Evolutionary conservation across 2,113 vertebrate genomes (phyloP), one percentile per base, ranked within the genome.

Genomic region (Brachypodius melanocephalos): DNA sequence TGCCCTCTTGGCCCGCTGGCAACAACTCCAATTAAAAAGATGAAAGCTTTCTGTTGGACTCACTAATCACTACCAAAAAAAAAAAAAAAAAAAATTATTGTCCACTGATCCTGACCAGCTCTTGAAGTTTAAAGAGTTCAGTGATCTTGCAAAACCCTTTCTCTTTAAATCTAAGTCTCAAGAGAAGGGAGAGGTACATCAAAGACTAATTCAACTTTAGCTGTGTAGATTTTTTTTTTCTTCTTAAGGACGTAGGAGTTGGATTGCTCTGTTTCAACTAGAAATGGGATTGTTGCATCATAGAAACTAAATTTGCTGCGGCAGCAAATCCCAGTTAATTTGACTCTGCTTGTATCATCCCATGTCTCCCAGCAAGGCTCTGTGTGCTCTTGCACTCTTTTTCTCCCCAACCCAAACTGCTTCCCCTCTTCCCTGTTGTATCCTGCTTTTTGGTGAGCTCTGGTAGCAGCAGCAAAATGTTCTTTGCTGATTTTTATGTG

Each of bases 161-260:
- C 92, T 89, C 91, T 94, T 95, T 96, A 95, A 94, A 96, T 94
- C 96, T 90, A 79, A 73, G 89, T 95, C 89, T 93, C 88, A 76
- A 46, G 75, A 95, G 89, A 88, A 96, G 95, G 97, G 97, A 97
- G 96, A 96, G 96, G 97, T 93, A 95, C 96, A 96, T 97, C 96
- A 97, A 97, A 97, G 97, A 45, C 90, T 77, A 93, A 93, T 86
- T 96, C 95, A 77, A 66, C 92, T 91, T 95, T 42, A 79, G 92
- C 95, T 94, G 94, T 0, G 36, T 85, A 49, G 83, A 93, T 85
- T 42, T 79, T 89, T 46, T 87, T 94, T 88, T 93, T 36, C 83
- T 81, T 65, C 38, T 38, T 85, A n/a, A 61, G 74, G 85, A 93
- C 94, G 96, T 97, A 96, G 97, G 96, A 94, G 96, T 95, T 94